Conservation (phyloP, 2,113 vertebrate species). For the Melierax canorus region DNA sequence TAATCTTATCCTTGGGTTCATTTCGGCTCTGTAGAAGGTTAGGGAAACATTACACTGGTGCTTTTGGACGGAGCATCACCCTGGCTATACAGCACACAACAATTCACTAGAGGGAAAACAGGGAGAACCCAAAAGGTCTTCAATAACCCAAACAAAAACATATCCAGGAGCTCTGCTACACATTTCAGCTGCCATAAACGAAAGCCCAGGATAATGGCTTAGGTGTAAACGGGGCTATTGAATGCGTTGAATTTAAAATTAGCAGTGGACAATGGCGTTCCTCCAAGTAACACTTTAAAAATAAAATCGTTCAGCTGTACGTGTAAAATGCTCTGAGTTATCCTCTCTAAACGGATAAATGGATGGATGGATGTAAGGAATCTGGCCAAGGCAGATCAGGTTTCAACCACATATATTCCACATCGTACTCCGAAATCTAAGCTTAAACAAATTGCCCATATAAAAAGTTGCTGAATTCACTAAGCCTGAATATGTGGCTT, state of each 20-base stretch:
- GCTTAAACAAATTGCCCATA: slow-evolving; percentile 46
- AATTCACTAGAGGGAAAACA: not conserved
- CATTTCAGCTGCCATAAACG: slow-evolving; percentile 4
- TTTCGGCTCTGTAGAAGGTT: slow-evolving; percentile 50
- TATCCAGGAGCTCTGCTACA: not conserved
- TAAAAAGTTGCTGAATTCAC: slow-evolving; percentile 40
- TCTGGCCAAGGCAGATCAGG: slow-evolving; percentile 5
- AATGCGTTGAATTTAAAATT: not conserved
- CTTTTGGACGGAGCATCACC: slow-evolving; percentile 12
- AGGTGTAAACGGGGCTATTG: not conserved
- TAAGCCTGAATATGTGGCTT: slow-evolving; percentile 27
- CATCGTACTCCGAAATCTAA: slow-evolving; percentile 16
- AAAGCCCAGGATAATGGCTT: not conserved
- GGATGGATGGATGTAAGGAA: not conserved
- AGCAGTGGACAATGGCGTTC: not conserved
- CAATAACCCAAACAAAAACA: not conserved
- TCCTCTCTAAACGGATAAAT: not conserved
- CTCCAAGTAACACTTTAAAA: slow-evolving; percentile 13
- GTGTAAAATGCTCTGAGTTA: slow-evolving; percentile 21
- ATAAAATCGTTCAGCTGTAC: slow-evolving; percentile 11
- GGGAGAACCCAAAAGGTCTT: not conserved
- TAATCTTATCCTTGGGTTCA: slow-evolving; percentile 75
- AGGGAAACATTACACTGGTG: slow-evolving; percentile 16
- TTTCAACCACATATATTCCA: slow-evolving; percentile 23
- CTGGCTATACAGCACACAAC: not conserved